phyloP scores from a whole-genome alignment of 2,797 vertebrate species.

The Prunella strophiata region DNA sequence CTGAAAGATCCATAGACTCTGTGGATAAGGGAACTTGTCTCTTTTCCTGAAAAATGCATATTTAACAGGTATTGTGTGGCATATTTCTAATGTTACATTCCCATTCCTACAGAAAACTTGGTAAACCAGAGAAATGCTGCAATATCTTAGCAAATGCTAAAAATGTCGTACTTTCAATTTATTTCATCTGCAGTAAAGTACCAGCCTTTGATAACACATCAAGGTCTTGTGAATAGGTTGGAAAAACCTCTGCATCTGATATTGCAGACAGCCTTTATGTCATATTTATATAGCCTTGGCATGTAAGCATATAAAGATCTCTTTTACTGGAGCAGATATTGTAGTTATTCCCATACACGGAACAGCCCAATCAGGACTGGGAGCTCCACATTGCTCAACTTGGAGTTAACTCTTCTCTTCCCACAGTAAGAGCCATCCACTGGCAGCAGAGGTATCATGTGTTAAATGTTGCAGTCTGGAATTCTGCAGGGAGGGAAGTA shows the following conservation, averaged over 20 bases:
- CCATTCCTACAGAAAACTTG: background rate
- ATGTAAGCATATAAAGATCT: background rate
- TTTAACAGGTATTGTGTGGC: slow-evolving; percentile 26
- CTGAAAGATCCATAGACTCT: slow-evolving; percentile 5
- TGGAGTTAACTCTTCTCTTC: background rate
- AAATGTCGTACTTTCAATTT: background rate
- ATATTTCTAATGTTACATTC: slow-evolving; percentile 47
- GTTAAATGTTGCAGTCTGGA: background rate
- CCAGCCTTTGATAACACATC: background rate
- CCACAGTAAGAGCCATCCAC: background rate
- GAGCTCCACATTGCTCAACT: background rate
- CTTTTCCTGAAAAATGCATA: background rate
- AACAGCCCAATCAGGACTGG: background rate
- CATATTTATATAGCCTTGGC: background rate
- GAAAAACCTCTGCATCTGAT: background rate
- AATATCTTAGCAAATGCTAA: background rate
- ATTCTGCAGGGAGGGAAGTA: background rate
- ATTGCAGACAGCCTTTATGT: background rate
- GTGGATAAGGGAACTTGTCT: background rate
- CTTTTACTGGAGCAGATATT: background rate
- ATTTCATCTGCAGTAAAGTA: background rate
- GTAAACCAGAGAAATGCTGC: slow-evolving; percentile 4
- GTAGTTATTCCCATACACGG: background rate
- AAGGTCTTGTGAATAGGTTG: background rate
- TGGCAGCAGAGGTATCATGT: background rate